Percentiles rank a stretch among this genome's conserved stretches.
Conservation (phyloP, 2,888 invertebrate genomes). For the Thumatha senex region DNA sequence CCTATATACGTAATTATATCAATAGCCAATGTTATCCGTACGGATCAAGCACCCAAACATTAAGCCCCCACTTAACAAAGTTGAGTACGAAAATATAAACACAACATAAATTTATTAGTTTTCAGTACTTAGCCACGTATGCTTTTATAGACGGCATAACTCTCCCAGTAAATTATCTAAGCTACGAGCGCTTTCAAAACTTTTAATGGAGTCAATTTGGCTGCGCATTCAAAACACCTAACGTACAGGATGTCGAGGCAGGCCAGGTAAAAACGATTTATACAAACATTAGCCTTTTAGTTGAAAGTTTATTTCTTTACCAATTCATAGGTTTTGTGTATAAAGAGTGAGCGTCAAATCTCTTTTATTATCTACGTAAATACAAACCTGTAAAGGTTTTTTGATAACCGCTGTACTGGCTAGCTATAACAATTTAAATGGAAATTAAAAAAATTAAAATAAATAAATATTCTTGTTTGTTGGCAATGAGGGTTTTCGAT, state of each 20-base stretch:
- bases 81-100: constrained; percentile 50
- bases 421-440: too few species aligned
- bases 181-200: constrained; percentile 79
- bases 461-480: too few species aligned
- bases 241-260: constrained; percentile 55
- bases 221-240: constrained; percentile 77
- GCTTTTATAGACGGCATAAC: constrained; percentile 75
- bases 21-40: constrained; percentile 4
- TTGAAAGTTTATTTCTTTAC: constrained; percentile 44
- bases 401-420: too few species aligned
- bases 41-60: constrained; percentile 17
- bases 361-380: too few species aligned
- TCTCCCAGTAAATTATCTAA: constrained; percentile 79
- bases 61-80: constrained; percentile 40
- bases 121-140: constrained; percentile 58
- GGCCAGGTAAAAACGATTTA: constrained; percentile 68
- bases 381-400: too few species aligned
- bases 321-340: constrained; percentile 24
- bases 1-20: background rate
- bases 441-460: too few species aligned
- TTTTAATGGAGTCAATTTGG: constrained; percentile 83
- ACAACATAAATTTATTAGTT: constrained; percentile 71
- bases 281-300: constrained; percentile 67
- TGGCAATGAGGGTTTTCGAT: too few species aligned
- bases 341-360: too few species aligned